phyloP scores from a whole-genome alignment of 2,888 invertebrate species.

The Spisula solida region DNA sequence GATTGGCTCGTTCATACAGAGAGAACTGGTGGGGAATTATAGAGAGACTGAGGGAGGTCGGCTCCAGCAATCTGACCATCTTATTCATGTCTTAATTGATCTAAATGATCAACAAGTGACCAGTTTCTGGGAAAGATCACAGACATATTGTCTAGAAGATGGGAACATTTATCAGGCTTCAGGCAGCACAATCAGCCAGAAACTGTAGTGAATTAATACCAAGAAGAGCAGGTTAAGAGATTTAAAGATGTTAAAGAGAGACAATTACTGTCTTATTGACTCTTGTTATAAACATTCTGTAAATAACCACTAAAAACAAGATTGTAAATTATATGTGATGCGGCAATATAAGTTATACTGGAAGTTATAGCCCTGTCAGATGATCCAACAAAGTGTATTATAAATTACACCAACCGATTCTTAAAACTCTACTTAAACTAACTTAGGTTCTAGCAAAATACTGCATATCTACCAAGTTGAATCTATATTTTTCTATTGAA shows the following conservation, averaged over 20 bases:
- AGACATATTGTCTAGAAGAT: background rate
- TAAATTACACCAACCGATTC: no score
- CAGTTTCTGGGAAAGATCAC: slow-evolving; percentile 25
- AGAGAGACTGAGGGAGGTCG: slow-evolving; percentile 14
- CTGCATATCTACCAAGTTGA: no score
- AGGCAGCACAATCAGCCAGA: background rate
- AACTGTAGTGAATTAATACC: background rate
- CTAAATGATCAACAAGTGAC: slow-evolving; percentile 49
- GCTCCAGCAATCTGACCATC: slow-evolving; percentile 32
- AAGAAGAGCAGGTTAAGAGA: background rate
- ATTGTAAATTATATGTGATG: no score
- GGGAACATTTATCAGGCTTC: slow-evolving; percentile 19
- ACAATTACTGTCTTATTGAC: background rate
- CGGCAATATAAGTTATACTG: no score
- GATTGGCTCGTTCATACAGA: background rate
- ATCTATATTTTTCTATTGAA: no score
- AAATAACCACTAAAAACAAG: background rate
- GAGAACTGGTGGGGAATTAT: background rate
- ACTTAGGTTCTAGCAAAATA: no score
- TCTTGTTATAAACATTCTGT: background rate
- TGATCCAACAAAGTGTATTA: no score
- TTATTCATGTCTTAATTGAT: slow-evolving; percentile 22
- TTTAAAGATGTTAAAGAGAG: background rate
- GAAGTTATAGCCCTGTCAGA: no score
- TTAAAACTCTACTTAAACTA: no score